A percentile compares a stretch with the other conserved stretches of the same genome.
Conservation (phyloP, 2,888 invertebrate species). For the Zaprionus bogoriensis region DNA sequence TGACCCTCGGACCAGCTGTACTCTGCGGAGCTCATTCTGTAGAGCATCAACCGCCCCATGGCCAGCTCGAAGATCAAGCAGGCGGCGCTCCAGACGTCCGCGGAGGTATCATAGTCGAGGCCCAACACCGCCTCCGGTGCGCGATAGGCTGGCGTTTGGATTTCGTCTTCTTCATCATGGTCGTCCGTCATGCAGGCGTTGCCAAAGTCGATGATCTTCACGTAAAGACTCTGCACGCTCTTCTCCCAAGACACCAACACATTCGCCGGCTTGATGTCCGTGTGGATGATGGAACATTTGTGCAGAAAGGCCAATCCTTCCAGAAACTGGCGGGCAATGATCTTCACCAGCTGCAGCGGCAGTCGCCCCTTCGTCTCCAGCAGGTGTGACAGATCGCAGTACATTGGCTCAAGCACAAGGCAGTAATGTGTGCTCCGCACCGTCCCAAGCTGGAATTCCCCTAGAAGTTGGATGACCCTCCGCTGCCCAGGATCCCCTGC, state of each 20-base stretch:
- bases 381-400: slow-evolving; percentile 1
- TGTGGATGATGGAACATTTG: slow-evolving; percentile 4
- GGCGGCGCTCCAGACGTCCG: slow-evolving; percentile 99
- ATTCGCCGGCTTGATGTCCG: slow-evolving; percentile 33
- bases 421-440: slow-evolving; percentile 1
- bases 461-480: neutral
- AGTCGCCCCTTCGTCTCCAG: neutral
- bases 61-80: slow-evolving; percentile 99
- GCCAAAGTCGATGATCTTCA: slow-evolving; percentile 98
- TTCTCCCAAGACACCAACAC: slow-evolving; percentile 87
- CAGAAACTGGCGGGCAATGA: neutral
- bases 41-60: slow-evolving; percentile 97
- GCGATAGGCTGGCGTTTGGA: slow-evolving; percentile 98
- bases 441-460: neutral
- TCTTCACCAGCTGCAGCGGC: neutral
- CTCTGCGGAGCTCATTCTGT: slow-evolving; percentile 89
- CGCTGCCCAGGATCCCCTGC: neutral
- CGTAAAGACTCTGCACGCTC: slow-evolving; percentile 92
- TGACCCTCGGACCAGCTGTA: slow-evolving; percentile 98
- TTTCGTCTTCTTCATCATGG: too few relatives aligned
- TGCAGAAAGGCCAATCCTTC: slow-evolving; percentile 15
- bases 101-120: slow-evolving; percentile 96
- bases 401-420: slow-evolving; percentile 9
- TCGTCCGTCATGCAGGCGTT: slow-evolving; percentile 98
- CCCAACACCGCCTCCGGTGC: slow-evolving; percentile 97